phyloP scores from a whole-genome alignment of 2,888 invertebrate species.

The Congeria kusceri region DNA sequence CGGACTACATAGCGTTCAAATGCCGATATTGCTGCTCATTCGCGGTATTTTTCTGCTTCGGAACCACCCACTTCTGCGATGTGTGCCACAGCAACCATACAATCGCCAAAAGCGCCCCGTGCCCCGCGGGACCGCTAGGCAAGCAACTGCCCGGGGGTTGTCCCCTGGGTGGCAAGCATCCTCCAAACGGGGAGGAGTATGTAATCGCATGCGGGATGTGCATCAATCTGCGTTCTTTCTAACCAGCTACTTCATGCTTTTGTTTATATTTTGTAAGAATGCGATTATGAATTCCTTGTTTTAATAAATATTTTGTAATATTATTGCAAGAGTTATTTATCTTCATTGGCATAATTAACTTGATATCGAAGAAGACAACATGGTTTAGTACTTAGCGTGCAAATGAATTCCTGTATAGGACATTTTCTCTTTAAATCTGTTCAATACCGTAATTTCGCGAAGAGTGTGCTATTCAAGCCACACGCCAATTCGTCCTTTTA shows the following conservation, averaged over 20 bases:
- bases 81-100: slow-evolving; percentile 99
- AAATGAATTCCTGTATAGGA: too few relatives aligned
- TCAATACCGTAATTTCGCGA: too few relatives aligned
- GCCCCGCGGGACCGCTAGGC: slow-evolving; percentile 91
- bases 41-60: slow-evolving; percentile 99
- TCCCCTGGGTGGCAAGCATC: slow-evolving; percentile 51
- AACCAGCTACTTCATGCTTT: neutral
- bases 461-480: too few relatives aligned
- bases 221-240: slow-evolving; percentile 49
- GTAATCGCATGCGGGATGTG: slow-evolving; percentile 60
- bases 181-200: slow-evolving; percentile 55
- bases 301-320: too few relatives aligned
- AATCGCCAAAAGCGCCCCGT: slow-evolving; percentile 94
- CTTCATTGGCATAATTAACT: too few relatives aligned
- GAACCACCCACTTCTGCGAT: slow-evolving; percentile 99
- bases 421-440: too few relatives aligned
- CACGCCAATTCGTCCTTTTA: too few relatives aligned
- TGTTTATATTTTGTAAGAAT: too few relatives aligned
- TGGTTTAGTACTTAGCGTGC: too few relatives aligned
- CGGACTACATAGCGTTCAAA: slow-evolving; percentile 98
- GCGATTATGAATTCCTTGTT: too few relatives aligned
- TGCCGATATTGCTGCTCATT: slow-evolving; percentile 99
- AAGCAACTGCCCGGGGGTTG: slow-evolving; percentile 43
- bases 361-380: too few relatives aligned
- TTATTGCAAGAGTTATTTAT: too few relatives aligned